These are phyloP conservation scores for Parambassis ranga DNA, from an alignment of 2,797 vertebrate genomes.

Conservation along the genomic window DNA sequence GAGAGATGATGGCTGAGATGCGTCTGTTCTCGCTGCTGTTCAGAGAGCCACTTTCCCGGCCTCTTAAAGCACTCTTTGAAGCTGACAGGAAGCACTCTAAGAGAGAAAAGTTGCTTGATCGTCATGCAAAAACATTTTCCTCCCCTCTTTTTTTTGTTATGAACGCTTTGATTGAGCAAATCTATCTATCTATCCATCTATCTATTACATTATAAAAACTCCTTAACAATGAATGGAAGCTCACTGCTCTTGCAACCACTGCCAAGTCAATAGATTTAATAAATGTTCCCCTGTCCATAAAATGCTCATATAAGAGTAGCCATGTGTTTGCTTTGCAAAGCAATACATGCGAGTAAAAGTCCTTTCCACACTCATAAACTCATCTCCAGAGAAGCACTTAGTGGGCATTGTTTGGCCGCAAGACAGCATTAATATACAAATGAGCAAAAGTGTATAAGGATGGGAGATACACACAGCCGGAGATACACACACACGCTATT, in stretches of 20 bases:
- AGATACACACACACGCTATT: conserved; percentile 46
- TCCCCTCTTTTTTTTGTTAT: conserved; percentile 16
- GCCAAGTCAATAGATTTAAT: conserved; percentile 61
- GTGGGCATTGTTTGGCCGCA: conserved; percentile 72
- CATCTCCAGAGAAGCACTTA: conserved; percentile 67
- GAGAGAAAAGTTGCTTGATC: conserved; percentile 65
- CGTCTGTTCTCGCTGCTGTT: conserved; percentile 70
- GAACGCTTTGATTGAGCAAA: conserved; percentile 37
- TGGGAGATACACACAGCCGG: conserved; percentile 42
- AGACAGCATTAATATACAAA: conserved; percentile 80
- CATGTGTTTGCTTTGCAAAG: conserved; percentile 45
- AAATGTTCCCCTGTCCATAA: conserved; percentile 59
- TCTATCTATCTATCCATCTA: conserved; percentile 5
- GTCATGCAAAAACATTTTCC: conserved; percentile 55
- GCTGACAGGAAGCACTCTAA: conserved; percentile 67
- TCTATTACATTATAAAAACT: no score
- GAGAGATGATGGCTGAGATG: conserved; percentile 72
- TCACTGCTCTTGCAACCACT: conserved; percentile 36
- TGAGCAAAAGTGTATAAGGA: conserved; percentile 65
- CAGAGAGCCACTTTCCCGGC: conserved; percentile 67
- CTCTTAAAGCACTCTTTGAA: conserved; percentile 79
- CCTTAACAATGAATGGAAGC: conserved; percentile 30
- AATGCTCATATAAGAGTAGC: conserved; percentile 40
- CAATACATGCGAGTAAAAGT: conserved; percentile 54
- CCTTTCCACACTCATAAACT: conserved; percentile 58